Conservation (phyloP, 2,888 invertebrate genomes). For the Euspilapteryx auroguttella region DNA sequence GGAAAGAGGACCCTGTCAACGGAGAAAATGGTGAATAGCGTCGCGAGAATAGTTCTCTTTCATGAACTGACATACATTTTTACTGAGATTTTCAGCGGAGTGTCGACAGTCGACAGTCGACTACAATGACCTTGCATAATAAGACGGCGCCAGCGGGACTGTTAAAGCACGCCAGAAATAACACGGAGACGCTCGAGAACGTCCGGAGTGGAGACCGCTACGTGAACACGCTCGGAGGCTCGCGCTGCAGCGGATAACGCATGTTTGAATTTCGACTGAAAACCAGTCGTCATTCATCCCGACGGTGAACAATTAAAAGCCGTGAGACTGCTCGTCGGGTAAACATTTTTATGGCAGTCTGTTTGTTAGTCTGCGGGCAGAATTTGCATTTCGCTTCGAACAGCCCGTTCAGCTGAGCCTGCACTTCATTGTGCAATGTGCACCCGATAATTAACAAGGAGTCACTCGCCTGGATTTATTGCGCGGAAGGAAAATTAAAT, state of each 20-base stretch:
- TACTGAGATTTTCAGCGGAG: slow-evolving; percentile 15
- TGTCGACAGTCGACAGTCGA: slow-evolving; percentile 18
- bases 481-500: slow-evolving; percentile 35
- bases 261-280: slow-evolving; percentile 1
- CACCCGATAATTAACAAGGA: slow-evolving; percentile 41
- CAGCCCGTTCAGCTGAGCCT: slow-evolving; percentile 17
- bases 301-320: slow-evolving; percentile 28
- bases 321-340: slow-evolving; percentile 7
- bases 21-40: not conserved
- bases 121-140: slow-evolving; percentile 27
- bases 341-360: slow-evolving; percentile 33
- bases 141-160: slow-evolving; percentile 18
- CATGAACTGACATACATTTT: slow-evolving; percentile 4
- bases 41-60: slow-evolving; percentile 2
- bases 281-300: slow-evolving; percentile 4
- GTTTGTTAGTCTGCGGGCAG: slow-evolving; percentile 12
- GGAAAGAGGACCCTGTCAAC: too few species aligned
- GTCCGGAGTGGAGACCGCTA: too few species aligned
- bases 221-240: too few species aligned
- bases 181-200: slow-evolving; percentile 7
- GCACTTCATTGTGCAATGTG: slow-evolving; percentile 20
- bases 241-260: too few species aligned
- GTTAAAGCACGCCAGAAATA: slow-evolving; percentile 10
- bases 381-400: slow-evolving; percentile 11
- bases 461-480: slow-evolving; percentile 34